A percentile compares a stretch with the other conserved stretches of the same genome.
These are phyloP conservation scores for Erebia palarica DNA, from an alignment of 2,888 invertebrate genomes.

Conservation along the genomic window DNA sequence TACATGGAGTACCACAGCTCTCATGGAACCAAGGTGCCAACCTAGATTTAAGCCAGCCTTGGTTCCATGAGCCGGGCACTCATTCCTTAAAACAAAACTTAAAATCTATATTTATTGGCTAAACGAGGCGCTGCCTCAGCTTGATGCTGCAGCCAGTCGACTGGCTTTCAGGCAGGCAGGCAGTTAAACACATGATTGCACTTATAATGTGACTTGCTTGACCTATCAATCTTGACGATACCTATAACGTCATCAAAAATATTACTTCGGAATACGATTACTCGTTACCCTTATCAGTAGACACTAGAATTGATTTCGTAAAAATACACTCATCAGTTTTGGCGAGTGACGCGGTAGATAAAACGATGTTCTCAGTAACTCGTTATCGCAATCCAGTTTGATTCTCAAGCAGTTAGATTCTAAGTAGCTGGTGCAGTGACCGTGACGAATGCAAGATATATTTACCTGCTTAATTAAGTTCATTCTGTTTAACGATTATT, in stretches of 20 bases:
- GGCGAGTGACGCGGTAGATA: not conserved
- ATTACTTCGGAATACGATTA: not conserved
- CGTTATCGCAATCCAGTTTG: not conserved
- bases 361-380: not conserved
- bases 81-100: no score
- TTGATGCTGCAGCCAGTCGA: no score
- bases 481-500: not conserved
- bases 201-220: not conserved
- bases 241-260: slow-evolving; percentile 1
- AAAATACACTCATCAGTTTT: not conserved
- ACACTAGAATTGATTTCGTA: not conserved
- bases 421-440: slow-evolving; percentile 1
- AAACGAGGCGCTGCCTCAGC: no score
- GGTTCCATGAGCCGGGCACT: no score
- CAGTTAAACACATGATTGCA: not conserved
- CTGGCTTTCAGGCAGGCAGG: no score
- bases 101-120: no score
- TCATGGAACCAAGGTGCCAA: no score
- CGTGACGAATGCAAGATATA: slow-evolving; percentile 7
- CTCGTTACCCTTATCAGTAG: not conserved
- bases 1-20: no score
- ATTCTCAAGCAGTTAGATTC: not conserved
- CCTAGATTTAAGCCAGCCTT: no score
- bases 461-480: not conserved
- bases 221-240: no score